phyloP scores from a whole-genome alignment of 2,113 vertebrate genomes.

The Barnardius zonarius region DNA sequence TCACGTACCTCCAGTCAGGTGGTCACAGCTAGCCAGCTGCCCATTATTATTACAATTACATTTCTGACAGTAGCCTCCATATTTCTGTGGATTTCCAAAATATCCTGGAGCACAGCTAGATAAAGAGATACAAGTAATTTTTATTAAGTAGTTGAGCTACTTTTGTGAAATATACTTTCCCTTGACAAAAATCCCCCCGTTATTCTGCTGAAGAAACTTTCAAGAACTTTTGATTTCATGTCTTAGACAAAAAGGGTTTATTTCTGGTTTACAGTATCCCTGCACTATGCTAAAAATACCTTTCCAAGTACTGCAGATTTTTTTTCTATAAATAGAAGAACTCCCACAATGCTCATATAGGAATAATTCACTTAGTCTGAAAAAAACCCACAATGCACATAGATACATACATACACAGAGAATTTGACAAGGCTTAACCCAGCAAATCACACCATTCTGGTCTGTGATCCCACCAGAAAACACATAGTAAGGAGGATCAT shows the following conservation, averaged over 20 bases:
- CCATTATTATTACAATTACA: conserved; percentile 83
- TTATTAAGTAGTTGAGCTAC: background rate
- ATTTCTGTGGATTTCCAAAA: conserved; percentile 85
- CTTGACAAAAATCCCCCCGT: background rate
- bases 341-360: background rate
- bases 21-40: conserved; percentile 80
- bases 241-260: background rate
- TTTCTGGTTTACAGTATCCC: conserved; percentile 14
- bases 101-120: conserved; percentile 91
- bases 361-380: background rate
- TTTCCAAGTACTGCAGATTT: background rate
- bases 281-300: conserved; percentile 31
- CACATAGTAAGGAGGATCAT: background rate
- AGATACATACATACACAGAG: background rate
- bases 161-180: background rate
- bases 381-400: background rate
- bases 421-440: background rate
- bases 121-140: background rate
- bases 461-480: background rate
- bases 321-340: conserved; percentile 15
- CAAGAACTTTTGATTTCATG: background rate
- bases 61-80: conserved; percentile 82
- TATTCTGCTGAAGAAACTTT: background rate
- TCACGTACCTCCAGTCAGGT: conserved; percentile 83
- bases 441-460: background rate